phyloP scores from a whole-genome alignment of 2,888 invertebrate species.

The Scaptomyza caliginosa region DNA sequence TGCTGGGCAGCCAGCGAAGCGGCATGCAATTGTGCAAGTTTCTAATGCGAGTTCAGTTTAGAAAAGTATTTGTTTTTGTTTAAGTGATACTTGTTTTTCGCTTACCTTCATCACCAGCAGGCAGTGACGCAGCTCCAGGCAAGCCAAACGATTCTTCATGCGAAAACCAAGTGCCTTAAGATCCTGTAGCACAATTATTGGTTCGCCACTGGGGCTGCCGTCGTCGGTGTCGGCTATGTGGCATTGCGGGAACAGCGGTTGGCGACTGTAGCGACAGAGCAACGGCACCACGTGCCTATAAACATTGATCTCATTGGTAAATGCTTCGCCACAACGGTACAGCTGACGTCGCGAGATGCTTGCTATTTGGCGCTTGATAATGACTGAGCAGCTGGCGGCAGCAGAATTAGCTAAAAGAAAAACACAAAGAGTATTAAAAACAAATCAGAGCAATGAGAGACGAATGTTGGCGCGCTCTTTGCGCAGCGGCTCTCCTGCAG shows the following conservation, averaged over 20 bases:
- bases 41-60: constrained; percentile 69
- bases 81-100: constrained; percentile 26
- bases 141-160: constrained; percentile 79
- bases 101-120: constrained; percentile 81
- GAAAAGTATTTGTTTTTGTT: no score
- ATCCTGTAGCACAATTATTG: constrained; percentile 82
- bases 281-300: constrained; percentile 80
- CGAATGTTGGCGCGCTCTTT: constrained; percentile 1
- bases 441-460: constrained; percentile 20
- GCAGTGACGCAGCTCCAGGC: constrained; percentile 79
- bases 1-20: constrained; percentile 81
- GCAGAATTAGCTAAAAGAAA: constrained; percentile 23
- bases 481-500: constrained; percentile 6
- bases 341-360: constrained; percentile 80
- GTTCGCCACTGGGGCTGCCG: constrained; percentile 62
- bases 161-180: constrained; percentile 73
- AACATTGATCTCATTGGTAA: constrained; percentile 82
- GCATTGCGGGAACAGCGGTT: constrained; percentile 77
- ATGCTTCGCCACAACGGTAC: constrained; percentile 82
- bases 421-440: constrained; percentile 6
- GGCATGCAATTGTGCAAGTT: constrained; percentile 82
- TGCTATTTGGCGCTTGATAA: constrained; percentile 82
- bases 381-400: constrained; percentile 63
- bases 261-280: constrained; percentile 65
- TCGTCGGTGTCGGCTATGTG: constrained; percentile 78